phyloP scores from a whole-genome alignment of 64 coral and sea anemone genomes.

The Montipora capricornis region DNA sequence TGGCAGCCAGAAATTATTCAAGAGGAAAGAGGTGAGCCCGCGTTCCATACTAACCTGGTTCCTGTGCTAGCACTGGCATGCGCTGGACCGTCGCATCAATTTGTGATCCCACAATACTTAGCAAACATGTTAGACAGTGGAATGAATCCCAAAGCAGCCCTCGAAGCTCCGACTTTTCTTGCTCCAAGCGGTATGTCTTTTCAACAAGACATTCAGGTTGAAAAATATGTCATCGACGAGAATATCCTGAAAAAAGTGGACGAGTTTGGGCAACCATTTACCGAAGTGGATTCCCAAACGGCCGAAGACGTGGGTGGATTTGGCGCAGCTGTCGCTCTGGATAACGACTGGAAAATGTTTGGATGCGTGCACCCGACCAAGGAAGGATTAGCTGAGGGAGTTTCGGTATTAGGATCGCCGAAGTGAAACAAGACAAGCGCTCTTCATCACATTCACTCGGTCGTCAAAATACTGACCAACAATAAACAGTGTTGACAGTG shows the following conservation, averaged over 20 bases:
- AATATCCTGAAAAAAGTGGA: constrained; percentile 61
- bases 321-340: constrained; percentile 69
- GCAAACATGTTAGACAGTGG: constrained; percentile 75
- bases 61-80: constrained; percentile 80
- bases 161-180: constrained; percentile 74
- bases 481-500: too few relatives aligned
- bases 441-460: too few relatives aligned
- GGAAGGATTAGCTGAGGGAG: constrained; percentile 80
- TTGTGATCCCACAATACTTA: constrained; percentile 71
- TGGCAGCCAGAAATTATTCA: not conserved
- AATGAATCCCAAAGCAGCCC: constrained; percentile 85
- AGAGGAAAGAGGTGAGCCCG: not conserved
- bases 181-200: constrained; percentile 57
- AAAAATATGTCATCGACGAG: constrained; percentile 61
- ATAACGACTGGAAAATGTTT: constrained; percentile 51
- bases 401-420: not conserved
- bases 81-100: constrained; percentile 63
- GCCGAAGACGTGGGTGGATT: constrained; percentile 42
- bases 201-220: constrained; percentile 80
- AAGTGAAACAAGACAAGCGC: not conserved
- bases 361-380: constrained; percentile 71
- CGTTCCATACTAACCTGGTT: not conserved
- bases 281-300: constrained; percentile 69
- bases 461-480: too few relatives aligned
- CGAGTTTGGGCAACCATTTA: constrained; percentile 69